phyloP scores from a whole-genome alignment of 1,140 invertebrate species.

The Orchestia grillus region DNA sequence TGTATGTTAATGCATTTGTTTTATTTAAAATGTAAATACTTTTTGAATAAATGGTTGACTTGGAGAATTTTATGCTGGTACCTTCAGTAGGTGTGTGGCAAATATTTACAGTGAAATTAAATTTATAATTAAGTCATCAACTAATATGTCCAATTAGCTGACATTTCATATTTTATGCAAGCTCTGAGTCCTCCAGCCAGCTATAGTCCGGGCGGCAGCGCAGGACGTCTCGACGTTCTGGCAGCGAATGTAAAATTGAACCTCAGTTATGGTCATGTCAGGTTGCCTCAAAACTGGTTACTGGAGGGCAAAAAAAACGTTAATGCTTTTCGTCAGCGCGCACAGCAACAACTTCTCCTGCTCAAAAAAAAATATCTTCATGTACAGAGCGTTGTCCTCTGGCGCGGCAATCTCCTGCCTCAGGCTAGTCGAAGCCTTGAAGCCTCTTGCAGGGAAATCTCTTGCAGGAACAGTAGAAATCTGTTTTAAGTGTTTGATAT shows the following conservation, averaged over 20 bases:
- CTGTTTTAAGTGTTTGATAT: background rate
- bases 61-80: background rate
- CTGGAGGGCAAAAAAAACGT: background rate
- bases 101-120: background rate
- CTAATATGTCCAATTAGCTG: background rate
- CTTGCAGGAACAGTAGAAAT: background rate
- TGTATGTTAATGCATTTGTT: background rate
- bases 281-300: background rate
- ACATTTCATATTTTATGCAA: background rate
- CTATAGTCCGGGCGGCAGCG: background rate
- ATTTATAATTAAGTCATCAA: background rate
- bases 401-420: background rate
- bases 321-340: background rate
- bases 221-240: background rate
- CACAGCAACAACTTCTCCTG: background rate
- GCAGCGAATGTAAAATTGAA: background rate
- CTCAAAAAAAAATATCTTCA: background rate
- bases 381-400: background rate
- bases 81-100: no score
- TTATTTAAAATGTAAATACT: background rate
- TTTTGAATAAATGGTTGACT: background rate
- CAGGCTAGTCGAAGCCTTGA: background rate
- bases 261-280: background rate
- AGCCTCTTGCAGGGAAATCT: background rate
- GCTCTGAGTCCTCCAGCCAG: background rate